Evolutionary conservation across 2,888 invertebrate genomes (phyloP).

Genomic region (Prionchulus punctatus): DNA sequence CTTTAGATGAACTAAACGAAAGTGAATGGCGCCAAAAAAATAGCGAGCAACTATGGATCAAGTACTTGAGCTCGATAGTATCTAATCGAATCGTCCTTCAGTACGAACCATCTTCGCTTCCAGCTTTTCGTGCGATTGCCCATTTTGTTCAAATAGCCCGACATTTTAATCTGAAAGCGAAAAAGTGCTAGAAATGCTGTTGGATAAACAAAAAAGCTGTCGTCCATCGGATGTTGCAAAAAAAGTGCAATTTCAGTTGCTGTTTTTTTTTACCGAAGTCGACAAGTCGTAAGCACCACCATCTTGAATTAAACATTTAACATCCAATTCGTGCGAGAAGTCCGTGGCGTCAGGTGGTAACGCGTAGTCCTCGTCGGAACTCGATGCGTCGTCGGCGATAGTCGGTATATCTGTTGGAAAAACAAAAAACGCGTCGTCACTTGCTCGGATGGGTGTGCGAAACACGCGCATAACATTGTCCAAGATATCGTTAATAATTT

Average conservation of each 20-base stretch:
- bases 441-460: too few species aligned
- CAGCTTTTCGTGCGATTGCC: conserved; percentile 80
- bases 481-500: too few species aligned
- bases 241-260: not conserved
- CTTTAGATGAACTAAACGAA: conserved; percentile 48
- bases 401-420: not conserved
- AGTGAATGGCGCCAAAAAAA: conserved; percentile 11
- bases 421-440: too few species aligned
- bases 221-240: not conserved
- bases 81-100: conserved; percentile 74
- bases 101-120: conserved; percentile 85
- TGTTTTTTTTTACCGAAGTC: not conserved
- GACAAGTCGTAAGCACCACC: not conserved
- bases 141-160: conserved; percentile 67
- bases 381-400: not conserved
- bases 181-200: conserved; percentile 32
- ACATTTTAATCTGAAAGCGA: conserved; percentile 36
- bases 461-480: too few species aligned
- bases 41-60: not conserved
- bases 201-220: not conserved
- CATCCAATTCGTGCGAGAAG: not conserved
- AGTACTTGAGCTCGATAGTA: conserved; percentile 77
- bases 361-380: conserved; percentile 1
- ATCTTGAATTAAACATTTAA: not conserved
- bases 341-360: not conserved